These are phyloP conservation scores for Sebastes fasciatus DNA, from an alignment of 2,113 vertebrate genomes.

Conservation along the genomic window DNA sequence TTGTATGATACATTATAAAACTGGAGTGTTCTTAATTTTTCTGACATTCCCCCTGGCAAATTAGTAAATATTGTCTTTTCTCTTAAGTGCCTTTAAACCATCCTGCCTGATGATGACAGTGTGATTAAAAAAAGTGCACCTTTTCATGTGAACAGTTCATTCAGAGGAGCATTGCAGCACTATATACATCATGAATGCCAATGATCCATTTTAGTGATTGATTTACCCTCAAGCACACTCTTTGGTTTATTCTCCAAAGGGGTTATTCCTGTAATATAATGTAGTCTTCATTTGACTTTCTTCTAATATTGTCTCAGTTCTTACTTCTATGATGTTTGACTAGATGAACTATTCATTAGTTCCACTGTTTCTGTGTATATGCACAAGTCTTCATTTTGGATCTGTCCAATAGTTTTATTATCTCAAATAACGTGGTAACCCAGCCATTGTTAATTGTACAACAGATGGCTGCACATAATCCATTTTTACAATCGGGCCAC, in stretches of 20 bases:
- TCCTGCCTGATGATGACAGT: conserved; percentile 12
- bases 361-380: conserved; percentile 67
- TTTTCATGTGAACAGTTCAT: conserved; percentile 20
- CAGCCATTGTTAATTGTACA: conserved; percentile 80
- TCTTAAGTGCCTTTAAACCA: conserved; percentile 45
- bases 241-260: not conserved
- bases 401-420: conserved; percentile 75
- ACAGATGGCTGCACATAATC: conserved; percentile 82
- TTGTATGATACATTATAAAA: not conserved
- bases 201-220: conserved; percentile 47
- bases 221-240: not conserved
- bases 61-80: conserved; percentile 52
- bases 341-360: conserved; percentile 74
- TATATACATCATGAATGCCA: conserved; percentile 33
- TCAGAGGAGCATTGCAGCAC: conserved; percentile 16
- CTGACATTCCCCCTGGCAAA: conserved; percentile 45
- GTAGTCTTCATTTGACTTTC: conserved; percentile 45
- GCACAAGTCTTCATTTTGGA: conserved; percentile 68
- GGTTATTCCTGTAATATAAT: not conserved
- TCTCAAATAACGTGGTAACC: conserved; percentile 70
- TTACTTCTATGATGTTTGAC: conserved; percentile 27
- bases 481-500: conserved; percentile 76
- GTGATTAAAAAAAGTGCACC: conserved; percentile 31
- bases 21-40: conserved; percentile 18
- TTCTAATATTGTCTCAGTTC: conserved; percentile 23